Base-by-base conservation (phyloP, 2,888 invertebrate genomes). In the Ypsolopha scabrella region DNA sequence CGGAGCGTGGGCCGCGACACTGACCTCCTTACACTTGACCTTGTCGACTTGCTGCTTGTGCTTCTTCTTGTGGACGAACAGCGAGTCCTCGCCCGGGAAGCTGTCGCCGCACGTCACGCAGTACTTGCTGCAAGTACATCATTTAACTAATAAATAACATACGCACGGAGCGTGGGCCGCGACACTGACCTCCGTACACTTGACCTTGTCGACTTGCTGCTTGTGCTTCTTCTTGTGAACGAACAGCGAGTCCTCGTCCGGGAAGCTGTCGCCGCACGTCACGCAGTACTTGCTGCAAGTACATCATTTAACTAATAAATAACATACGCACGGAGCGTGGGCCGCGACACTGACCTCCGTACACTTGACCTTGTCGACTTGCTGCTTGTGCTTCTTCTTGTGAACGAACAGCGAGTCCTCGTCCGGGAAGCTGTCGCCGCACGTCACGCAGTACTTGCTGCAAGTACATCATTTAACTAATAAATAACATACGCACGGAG, bases 221-320 rank as follows among this genome's bases (percentile, higher is more conserved):
- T 2, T 41, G 34, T 49, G 49, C 9, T 9, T n/a, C 14, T 73
- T 73, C 52, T 77, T 59, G 60, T 80, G 79, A 0, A 50, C 54
- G 53, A 64, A 70, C 50, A 80, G 54, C 2, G 63, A 68, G 13
- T 75, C 73, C 51, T 78, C 77, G 0, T 69, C 67, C 0, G 75
- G 70, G 63, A 78, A 79, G 13, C 71, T 76, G 56, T 76, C 72
- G 0, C 78, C 79, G 43, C 79, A 80, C 55, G 78, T 75, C 73
- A 78, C 77, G 75, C 51, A 44, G 0, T 70, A 58, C 9, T 76
- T 37, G n/a, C 34, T 46, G 13, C n/a, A 34, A 50, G 35, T 6
- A 24, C 24, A 48, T 9, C 34, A 7, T 34, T 6, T 1, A 43
- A 6, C 2, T n/a, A 37, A 37, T 37, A 7, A 37, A n/a, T n/a